Conservation (phyloP, 64 coral and sea anemone genomes). For the Pachyseris speciosa region DNA sequence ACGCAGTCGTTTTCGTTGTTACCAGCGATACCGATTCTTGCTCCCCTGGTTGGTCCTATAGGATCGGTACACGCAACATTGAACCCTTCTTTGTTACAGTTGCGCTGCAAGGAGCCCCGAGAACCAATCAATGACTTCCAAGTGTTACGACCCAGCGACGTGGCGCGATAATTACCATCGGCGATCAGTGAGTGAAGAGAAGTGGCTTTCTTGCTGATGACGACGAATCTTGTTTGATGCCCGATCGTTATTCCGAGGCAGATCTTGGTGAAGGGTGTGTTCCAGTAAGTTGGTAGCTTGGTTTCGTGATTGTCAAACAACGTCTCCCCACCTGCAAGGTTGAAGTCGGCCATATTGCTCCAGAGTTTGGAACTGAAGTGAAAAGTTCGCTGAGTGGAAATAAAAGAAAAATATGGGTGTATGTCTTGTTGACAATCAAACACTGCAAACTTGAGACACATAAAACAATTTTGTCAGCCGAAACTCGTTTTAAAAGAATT, state of each 20-base stretch:
- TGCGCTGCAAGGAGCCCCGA: not conserved
- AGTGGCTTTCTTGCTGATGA: not conserved
- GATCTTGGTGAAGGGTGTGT: not conserved
- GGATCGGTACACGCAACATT: not conserved
- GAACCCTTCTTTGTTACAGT: slow-evolving; percentile 58
- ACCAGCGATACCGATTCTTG: slow-evolving; percentile 48
- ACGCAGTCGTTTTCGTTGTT: slow-evolving; percentile 28
- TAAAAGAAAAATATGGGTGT: not conserved
- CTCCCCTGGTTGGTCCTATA: too few relatives aligned
- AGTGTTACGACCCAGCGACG: slow-evolving; percentile 12
- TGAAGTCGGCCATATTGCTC: slow-evolving; percentile 1
- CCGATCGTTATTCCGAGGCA: slow-evolving; percentile 6
- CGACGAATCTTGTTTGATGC: not conserved
- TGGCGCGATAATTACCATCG: slow-evolving; percentile 38
- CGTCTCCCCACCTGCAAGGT: not conserved
- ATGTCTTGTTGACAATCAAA: too few relatives aligned
- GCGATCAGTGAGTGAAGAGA: slow-evolving; percentile 31
- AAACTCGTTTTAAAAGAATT: too few relatives aligned
- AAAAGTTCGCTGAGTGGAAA: slow-evolving; percentile 7
- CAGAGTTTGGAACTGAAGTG: slow-evolving; percentile 20
- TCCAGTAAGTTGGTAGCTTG: slow-evolving; percentile 48
- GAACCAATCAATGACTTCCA: slow-evolving; percentile 44
- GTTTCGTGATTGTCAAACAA: slow-evolving; percentile 50
- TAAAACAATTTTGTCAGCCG: too few relatives aligned
- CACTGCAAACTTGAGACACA: too few relatives aligned